phyloP scores from a whole-genome alignment of 1,140 invertebrate species.

The Conus ventricosus region DNA sequence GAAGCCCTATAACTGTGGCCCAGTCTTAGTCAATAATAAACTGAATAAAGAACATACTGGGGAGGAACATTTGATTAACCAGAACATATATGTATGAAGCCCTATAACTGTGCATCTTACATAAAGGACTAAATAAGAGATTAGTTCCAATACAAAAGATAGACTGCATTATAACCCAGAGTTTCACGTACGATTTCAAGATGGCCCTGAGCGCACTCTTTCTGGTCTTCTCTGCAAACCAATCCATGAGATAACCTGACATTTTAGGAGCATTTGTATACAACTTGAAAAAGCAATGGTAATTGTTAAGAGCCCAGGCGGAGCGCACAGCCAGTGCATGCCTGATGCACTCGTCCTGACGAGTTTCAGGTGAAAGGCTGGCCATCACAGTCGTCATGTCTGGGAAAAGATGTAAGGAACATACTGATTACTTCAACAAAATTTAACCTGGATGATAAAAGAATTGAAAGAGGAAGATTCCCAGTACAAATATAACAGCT shows the following conservation, averaged over 20 bases:
- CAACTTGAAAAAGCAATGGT: conserved; percentile 92
- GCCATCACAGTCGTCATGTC: conserved; percentile 94
- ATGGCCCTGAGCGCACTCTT: conserved; percentile 92
- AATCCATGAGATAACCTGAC: conserved; percentile 97
- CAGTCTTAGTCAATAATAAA: too few relatives aligned
- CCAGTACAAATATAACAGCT: too few relatives aligned
- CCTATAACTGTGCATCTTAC: not conserved
- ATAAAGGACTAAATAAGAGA: not conserved
- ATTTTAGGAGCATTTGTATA: conserved; percentile 92
- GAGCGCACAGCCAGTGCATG: conserved; percentile 91
- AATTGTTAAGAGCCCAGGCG: conserved; percentile 94
- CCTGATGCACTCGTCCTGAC: conserved; percentile 87
- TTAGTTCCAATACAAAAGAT: not conserved
- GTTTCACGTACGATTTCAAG: conserved; percentile 94
- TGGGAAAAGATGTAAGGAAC: conserved; percentile 74
- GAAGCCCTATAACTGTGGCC: too few relatives aligned
- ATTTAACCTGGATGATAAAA: too few relatives aligned
- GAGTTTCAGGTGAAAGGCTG: conserved; percentile 85
- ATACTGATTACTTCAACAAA: not conserved
- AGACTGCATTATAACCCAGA: not conserved
- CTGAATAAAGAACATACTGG: too few relatives aligned
- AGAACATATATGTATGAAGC: too few relatives aligned
- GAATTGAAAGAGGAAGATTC: too few relatives aligned
- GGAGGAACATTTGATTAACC: too few relatives aligned
- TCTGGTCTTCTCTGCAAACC: conserved; percentile 95